These are phyloP conservation scores for Salvator merianae DNA, from an alignment of 2,113 vertebrate species.

Conservation along the genomic window DNA sequence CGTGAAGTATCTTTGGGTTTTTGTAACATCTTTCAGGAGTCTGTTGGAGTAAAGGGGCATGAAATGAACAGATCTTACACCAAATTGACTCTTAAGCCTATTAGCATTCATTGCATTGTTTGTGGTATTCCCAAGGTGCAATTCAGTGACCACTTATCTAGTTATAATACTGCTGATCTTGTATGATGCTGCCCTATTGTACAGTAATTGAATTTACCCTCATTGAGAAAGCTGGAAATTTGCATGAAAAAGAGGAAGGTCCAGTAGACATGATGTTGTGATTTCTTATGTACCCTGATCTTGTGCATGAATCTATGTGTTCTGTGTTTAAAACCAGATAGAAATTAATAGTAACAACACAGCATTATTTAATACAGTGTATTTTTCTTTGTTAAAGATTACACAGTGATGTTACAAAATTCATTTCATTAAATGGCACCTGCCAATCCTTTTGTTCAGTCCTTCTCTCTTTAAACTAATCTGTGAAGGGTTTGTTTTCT, in stretches of 20 bases:
- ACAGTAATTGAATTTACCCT: slow-evolving; percentile 36
- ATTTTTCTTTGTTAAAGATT: slow-evolving; percentile 70
- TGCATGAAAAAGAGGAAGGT: slow-evolving; percentile 73
- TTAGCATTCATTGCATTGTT: slow-evolving; percentile 59
- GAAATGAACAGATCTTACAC: neutral
- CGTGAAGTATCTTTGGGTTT: neutral
- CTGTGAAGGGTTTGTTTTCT: slow-evolving; percentile 72
- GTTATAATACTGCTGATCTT: neutral
- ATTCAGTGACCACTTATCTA: slow-evolving; percentile 5
- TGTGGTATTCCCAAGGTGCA: slow-evolving; percentile 27
- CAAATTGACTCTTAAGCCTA: slow-evolving; percentile 47
- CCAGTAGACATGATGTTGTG: slow-evolving; percentile 37
- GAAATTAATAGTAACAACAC: slow-evolving; percentile 50
- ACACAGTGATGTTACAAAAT: slow-evolving; percentile 67
- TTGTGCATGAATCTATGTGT: slow-evolving; percentile 67
- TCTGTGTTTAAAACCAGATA: slow-evolving; percentile 65
- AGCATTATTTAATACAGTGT: slow-evolving; percentile 53
- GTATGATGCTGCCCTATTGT: neutral
- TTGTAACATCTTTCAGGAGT: neutral
- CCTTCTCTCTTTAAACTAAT: slow-evolving; percentile 72
- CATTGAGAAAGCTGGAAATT: slow-evolving; percentile 67
- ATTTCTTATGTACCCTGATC: slow-evolving; percentile 48
- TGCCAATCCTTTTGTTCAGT: slow-evolving; percentile 68
- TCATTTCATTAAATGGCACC: slow-evolving; percentile 73
- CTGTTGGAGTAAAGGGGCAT: neutral